Percentiles rank a stretch among this genome's conserved stretches.
These are phyloP conservation scores for Megathymus violae DNA, from an alignment of 1,140 invertebrate genomes.

Conservation along the genomic window DNA sequence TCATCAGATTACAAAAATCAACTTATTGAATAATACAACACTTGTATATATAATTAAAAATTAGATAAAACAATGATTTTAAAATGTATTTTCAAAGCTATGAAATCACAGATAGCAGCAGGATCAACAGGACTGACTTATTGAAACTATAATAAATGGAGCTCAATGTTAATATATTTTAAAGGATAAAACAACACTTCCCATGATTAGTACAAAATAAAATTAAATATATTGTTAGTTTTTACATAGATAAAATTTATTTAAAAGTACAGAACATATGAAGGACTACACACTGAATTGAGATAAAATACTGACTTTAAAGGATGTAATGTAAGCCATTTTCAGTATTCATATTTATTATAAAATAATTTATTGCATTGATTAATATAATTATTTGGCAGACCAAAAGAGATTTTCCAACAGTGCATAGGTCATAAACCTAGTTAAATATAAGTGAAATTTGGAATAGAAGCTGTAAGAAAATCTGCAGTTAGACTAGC, in stretches of 20 bases:
- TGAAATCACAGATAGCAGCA: constrained; percentile 35
- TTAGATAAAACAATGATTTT: constrained; percentile 33
- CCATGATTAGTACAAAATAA: constrained; percentile 85
- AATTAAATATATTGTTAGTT: constrained; percentile 85
- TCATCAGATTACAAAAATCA: constrained; percentile 34
- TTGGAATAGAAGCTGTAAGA: constrained; percentile 83
- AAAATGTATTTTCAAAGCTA: constrained; percentile 37
- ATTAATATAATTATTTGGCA: constrained; percentile 79
- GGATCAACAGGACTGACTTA: constrained; percentile 49
- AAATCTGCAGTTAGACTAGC: constrained; percentile 83
- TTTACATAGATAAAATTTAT: constrained; percentile 84
- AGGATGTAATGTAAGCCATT: constrained; percentile 76
- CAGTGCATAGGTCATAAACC: constrained; percentile 80
- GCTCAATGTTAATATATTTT: constrained; percentile 85
- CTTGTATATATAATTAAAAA: constrained; percentile 32
- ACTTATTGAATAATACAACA: constrained; percentile 32
- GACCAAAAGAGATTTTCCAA: constrained; percentile 84
- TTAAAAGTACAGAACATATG: constrained; percentile 84
- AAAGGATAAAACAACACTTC: constrained; percentile 85
- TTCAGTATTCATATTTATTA: constrained; percentile 74
- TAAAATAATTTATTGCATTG: constrained; percentile 74
- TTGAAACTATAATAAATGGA: constrained; percentile 83
- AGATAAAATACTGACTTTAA: constrained; percentile 83
- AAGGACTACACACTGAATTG: constrained; percentile 83
- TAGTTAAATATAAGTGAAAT: constrained; percentile 78